Evolutionary conservation across 2,113 vertebrate genomes (phyloP), one percentile per base, ranked within the genome.

Genomic region (Grantiella picta): DNA sequence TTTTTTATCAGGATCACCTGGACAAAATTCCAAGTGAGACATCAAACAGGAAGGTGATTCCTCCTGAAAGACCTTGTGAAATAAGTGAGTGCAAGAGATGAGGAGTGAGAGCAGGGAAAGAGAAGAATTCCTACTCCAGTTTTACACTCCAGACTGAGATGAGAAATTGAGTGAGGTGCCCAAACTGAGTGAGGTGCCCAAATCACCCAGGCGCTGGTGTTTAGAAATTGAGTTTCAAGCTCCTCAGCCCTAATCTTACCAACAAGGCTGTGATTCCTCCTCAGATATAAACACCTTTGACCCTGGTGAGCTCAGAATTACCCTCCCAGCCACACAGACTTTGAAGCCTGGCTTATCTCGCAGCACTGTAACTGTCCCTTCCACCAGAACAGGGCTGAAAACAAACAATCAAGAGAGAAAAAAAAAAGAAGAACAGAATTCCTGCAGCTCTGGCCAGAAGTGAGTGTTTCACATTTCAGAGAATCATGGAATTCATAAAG

Each of bases 331-430:
- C 68, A 33, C 24, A 64, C 93, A 96, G 96, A 87, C 91, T 95
- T 95, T 96, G 92, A 95, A 96, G 94, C 89, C 84, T 77, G 87
- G 73, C 84, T 96, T 97, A 95, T 95, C 95, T 92, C 53, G 0
- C 53, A 10, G 45, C 16, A 42, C 61, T 35, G 60, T 28, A 92
- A 95, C 91, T 95, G 96, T 94, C 86, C 83, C 42, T 52, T 90
- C 38, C n/a, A 5, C 89, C 25, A 13, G 23, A 73, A 47, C 56
- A 66, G 57, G 59, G 47, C 56, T 38, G 18, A 75, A 81, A 65
- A 60, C 47, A 93, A 87, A 53, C 71, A 44, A 24, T 3, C 25
- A 10, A 33, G n/a, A 64, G n/a, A 50, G 29, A 28, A 64, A 22
- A 14, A 38, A 27, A 54, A 72, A 60, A 24, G 18, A 15, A 33